These are phyloP conservation scores for Odontomyia ornata DNA, from an alignment of 2,888 invertebrate genomes.

Conservation along the genomic window DNA sequence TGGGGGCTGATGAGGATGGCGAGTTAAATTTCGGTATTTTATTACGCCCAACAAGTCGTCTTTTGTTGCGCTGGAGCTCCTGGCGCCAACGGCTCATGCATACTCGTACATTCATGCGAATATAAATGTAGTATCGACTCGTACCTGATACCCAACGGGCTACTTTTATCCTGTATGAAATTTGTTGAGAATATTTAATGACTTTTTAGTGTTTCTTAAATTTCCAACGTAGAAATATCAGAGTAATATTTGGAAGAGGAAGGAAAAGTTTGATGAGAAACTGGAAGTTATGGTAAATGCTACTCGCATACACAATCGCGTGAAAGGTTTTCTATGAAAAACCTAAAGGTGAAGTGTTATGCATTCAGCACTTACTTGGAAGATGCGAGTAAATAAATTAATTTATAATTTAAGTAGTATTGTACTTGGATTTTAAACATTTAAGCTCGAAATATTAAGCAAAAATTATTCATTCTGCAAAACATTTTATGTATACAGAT, in stretches of 20 bases:
- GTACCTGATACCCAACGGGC: background rate
- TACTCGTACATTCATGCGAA: too few species aligned
- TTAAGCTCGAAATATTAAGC: too few species aligned
- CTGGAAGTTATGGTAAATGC: background rate
- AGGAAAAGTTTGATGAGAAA: background rate
- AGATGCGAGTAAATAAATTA: too few species aligned
- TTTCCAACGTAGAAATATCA: background rate
- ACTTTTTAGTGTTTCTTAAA: conserved; percentile 5
- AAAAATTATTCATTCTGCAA: too few species aligned
- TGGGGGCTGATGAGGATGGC: background rate
- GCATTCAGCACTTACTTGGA: too few species aligned
- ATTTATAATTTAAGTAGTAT: too few species aligned
- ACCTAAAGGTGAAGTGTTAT: too few species aligned
- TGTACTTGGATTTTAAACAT: too few species aligned
- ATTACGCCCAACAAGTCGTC: background rate
- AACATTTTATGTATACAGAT: too few species aligned
- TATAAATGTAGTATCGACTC: background rate
- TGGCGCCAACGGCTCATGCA: background rate
- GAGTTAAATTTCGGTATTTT: background rate
- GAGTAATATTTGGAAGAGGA: background rate
- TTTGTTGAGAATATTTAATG: background rate
- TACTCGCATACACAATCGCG: too few species aligned
- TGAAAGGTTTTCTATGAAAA: too few species aligned
- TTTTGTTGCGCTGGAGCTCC: background rate
- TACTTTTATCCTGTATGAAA: background rate